These are phyloP conservation scores for Tenualosa ilisha DNA, from an alignment of 2,797 vertebrate species.

Conservation along the genomic window DNA sequence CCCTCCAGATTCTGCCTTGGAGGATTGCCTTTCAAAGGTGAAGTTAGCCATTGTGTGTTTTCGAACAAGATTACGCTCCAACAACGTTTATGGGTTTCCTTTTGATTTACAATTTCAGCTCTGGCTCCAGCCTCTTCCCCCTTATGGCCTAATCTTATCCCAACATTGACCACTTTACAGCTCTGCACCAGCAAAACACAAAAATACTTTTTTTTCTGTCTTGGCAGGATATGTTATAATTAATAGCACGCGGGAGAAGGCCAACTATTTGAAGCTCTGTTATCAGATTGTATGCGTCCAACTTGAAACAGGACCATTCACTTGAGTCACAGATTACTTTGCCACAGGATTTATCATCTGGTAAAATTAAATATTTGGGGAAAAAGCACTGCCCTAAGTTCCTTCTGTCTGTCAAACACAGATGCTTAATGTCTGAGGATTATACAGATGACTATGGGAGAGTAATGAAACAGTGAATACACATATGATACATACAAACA, in stretches of 20 bases:
- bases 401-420: neutral
- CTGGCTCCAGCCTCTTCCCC: neutral
- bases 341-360: neutral
- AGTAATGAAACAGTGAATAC: neutral
- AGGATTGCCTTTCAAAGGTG: slow-evolving; percentile 5
- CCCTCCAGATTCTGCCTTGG: neutral
- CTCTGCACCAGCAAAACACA: neutral
- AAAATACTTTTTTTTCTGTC: neutral
- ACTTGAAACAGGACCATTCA: slow-evolving; percentile 2
- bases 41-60: slow-evolving; percentile 14
- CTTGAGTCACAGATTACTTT: neutral
- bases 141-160: neutral
- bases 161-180: neutral
- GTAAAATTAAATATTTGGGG: slow-evolving; percentile 12
- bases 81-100: neutral
- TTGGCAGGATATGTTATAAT: neutral
- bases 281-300: neutral
- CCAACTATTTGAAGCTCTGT: slow-evolving; percentile 13
- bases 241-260: neutral
- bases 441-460: neutral
- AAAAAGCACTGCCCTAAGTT: neutral
- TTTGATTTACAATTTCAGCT: slow-evolving; percentile 9
- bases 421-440: neutral
- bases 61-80: neutral
- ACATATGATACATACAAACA: no score